These are phyloP conservation scores for Acyrthosiphon pisum DNA, from an alignment of 1,140 invertebrate species.

Conservation along the genomic window DNA sequence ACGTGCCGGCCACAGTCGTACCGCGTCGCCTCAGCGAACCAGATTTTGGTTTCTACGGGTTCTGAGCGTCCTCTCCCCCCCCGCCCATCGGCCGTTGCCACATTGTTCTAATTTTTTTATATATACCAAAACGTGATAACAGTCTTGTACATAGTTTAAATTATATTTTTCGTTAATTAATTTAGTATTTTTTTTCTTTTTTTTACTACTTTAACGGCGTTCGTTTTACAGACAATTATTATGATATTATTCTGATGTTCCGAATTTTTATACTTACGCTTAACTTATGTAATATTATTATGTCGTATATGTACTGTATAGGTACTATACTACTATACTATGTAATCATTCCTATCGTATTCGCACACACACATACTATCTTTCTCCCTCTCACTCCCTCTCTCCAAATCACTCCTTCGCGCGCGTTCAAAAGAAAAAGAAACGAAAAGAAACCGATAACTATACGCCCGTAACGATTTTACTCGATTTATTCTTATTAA, in stretches of 20 bases:
- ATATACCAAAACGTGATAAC: conserved; percentile 56
- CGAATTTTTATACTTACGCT: conserved; percentile 42
- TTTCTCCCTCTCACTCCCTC: background rate
- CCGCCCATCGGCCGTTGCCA: background rate
- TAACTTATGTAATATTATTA: conserved; percentile 20
- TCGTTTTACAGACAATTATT: conserved; percentile 24
- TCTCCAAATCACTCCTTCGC: background rate
- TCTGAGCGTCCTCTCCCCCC: background rate
- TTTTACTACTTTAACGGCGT: conserved; percentile 24
- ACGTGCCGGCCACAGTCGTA: conserved; percentile 1
- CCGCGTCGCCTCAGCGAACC: conserved; percentile 39
- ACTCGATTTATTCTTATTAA: conserved; percentile 47
- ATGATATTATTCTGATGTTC: conserved; percentile 35
- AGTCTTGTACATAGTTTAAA: conserved; percentile 57
- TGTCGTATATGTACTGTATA: background rate
- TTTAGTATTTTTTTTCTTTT: conserved; percentile 56
- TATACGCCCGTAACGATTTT: background rate
- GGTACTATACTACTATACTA: background rate
- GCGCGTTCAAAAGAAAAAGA: background rate
- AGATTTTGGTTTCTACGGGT: conserved; percentile 40
- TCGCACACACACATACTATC: background rate
- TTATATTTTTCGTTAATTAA: conserved; percentile 57
- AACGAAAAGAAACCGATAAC: background rate
- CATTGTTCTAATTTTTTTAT: conserved; percentile 42
- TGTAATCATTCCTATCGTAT: conserved; percentile 23